Evolutionary conservation across 1,140 invertebrate genomes (phyloP).

Genomic region (Ceratoteleas bidentatus): DNA sequence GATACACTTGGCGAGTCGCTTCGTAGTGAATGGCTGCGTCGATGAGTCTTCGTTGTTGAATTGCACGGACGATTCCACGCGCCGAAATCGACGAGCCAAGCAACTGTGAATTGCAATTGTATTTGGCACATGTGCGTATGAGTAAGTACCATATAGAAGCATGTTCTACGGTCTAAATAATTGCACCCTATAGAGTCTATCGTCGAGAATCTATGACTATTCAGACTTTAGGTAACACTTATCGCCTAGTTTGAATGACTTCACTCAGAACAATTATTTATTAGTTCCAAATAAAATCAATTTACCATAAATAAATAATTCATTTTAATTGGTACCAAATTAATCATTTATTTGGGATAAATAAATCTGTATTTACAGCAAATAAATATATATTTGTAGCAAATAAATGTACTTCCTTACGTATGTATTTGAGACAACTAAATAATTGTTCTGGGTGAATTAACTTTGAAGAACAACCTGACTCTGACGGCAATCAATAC

Average conservation of each 20-base stretch:
- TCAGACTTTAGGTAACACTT: constrained; percentile 76
- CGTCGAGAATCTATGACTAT: constrained; percentile 69
- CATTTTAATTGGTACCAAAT: too few species aligned
- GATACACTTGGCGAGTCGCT: constrained; percentile 19
- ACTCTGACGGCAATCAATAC: constrained; percentile 37
- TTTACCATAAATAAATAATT: too few species aligned
- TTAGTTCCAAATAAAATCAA: too few species aligned
- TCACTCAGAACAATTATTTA: too few species aligned
- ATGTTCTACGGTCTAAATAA: constrained; percentile 72
- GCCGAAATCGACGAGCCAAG: constrained; percentile 2
- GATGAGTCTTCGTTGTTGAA: constrained; percentile 19
- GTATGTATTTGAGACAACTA: too few species aligned
- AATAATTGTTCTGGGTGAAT: too few species aligned
- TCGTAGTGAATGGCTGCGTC: neutral
- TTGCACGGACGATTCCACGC: too few species aligned
- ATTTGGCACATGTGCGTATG: constrained; percentile 64
- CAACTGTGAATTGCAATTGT: constrained; percentile 29
- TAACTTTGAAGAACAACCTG: constrained; percentile 46
- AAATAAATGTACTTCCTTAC: too few species aligned
- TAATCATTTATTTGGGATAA: too few species aligned
- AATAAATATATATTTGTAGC: too few species aligned
- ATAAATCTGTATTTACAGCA: too few species aligned
- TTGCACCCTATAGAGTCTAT: constrained; percentile 62
- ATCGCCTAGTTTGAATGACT: constrained; percentile 59
- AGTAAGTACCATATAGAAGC: constrained; percentile 71